Evolutionary conservation across 2,888 invertebrate genomes (phyloP), one percentile per base, ranked within the genome.

Genomic region (Lysandra bellargus): DNA sequence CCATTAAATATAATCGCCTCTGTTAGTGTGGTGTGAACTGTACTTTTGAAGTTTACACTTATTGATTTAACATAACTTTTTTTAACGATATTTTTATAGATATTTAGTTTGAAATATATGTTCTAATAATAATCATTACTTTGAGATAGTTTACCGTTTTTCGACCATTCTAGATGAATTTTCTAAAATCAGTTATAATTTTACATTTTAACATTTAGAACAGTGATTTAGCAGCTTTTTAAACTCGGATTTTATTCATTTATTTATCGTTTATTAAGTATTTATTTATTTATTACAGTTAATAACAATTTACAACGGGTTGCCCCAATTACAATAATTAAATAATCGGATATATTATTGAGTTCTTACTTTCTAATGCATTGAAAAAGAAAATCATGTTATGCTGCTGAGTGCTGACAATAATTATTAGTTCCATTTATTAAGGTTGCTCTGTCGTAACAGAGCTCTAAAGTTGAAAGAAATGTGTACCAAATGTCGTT

Each of bases 1-100:
- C 33, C 69, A 69, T 69, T 69, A 69, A 69, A 69, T 69, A 37
- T 69, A 37, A 69, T 69, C 33, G 14, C 17, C 14, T 69, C 69
- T 69, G 37, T 69, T 69, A 69, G 69, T 69, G 37, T 69, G 5
- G 69, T 69, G 69, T 69, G 69, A 69, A 69, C 33, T 69, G 23
- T 69, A 5, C 33, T 33, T 69, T 69, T 69, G 69, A 69, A 33
- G 17, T 69, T 69, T 33, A 69, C 33, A 69, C 69, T 69, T 69
- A 69, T 69, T 69, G 69, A 69, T 69, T 69, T 37, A 3, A 69
- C 69, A 69, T 69, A 37, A 69, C 17, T 33, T 37, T 69, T 5
- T 6, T 14, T 69, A 69, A 17, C 30, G 69, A 17, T 69, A 69
- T 69, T 69, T 69, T 69, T 69, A 37, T 33, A 69, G 14, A 69